Conservation (phyloP, 2,888 invertebrate species). For the Mesochorus sp. region DNA sequence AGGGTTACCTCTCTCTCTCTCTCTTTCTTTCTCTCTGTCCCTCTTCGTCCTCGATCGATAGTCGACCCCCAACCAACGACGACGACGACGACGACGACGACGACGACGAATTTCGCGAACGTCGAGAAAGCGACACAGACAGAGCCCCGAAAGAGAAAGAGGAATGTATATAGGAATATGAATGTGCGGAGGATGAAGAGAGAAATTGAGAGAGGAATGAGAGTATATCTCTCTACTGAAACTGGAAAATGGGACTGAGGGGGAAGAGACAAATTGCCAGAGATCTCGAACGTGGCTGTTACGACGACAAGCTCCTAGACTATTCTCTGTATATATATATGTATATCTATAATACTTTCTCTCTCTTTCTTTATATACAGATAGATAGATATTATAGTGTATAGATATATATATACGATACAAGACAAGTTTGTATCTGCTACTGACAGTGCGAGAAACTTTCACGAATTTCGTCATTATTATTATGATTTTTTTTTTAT, state of each 20-base stretch:
- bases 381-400: constrained; percentile 3
- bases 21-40: constrained; percentile 38
- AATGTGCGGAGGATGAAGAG: constrained; percentile 63
- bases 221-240: constrained; percentile 26
- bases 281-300: constrained; percentile 62
- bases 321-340: background rate
- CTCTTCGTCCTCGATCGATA: constrained; percentile 67
- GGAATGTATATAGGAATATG: constrained; percentile 51
- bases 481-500: constrained; percentile 12
- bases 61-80: constrained; percentile 64
- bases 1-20: constrained; percentile 50
- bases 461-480: constrained; percentile 17
- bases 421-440: constrained; percentile 41
- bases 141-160: constrained; percentile 12
- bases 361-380: too few species aligned
- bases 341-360: background rate
- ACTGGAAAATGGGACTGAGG: constrained; percentile 53
- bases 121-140: constrained; percentile 15
- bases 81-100: constrained; percentile 1
- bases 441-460: constrained; percentile 49
- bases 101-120: constrained; percentile 54
- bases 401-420: background rate
- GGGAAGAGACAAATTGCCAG: constrained; percentile 71
- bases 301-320: constrained; percentile 39
- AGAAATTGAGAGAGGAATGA: constrained; percentile 36